Percentiles rank a stretch among this genome's conserved stretches.
These are phyloP conservation scores for Pyrocoelia pectoralis DNA, from an alignment of 2,888 invertebrate species.

Conservation along the genomic window DNA sequence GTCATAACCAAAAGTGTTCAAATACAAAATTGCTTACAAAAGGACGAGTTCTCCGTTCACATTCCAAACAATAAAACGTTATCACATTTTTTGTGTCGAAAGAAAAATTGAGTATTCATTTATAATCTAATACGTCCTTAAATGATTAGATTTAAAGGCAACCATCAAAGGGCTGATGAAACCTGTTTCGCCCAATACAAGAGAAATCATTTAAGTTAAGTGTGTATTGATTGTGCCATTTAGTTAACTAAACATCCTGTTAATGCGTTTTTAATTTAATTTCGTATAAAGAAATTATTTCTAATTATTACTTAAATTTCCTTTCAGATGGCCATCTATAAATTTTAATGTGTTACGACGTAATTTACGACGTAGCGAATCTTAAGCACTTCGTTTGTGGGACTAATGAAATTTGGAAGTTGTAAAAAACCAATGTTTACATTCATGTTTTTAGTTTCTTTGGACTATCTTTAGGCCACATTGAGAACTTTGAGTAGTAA, in stretches of 20 bases:
- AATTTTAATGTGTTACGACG: neutral
- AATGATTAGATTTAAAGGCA: neutral
- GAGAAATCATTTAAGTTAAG: neutral
- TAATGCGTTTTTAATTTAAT: neutral
- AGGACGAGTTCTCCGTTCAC: neutral
- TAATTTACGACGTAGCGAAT: too few species aligned
- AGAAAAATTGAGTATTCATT: neutral
- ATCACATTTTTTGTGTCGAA: neutral
- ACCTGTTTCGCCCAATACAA: neutral
- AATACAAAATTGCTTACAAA: neutral
- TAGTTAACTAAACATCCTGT: neutral
- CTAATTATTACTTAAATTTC: neutral
- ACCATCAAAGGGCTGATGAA: neutral
- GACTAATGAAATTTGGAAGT: too few species aligned
- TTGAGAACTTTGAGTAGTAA: too few species aligned
- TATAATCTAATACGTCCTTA: neutral
- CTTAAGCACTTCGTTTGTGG: too few species aligned
- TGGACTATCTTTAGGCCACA: too few species aligned
- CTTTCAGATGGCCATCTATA: neutral
- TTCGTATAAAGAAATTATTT: neutral
- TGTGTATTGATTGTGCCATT: neutral
- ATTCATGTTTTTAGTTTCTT: too few species aligned
- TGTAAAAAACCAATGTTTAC: too few species aligned
- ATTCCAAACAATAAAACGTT: neutral
- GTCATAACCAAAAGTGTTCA: conserved; percentile 20